Evolutionary conservation across 2,888 invertebrate species (phyloP).

Genomic region (Eilema depressum): DNA sequence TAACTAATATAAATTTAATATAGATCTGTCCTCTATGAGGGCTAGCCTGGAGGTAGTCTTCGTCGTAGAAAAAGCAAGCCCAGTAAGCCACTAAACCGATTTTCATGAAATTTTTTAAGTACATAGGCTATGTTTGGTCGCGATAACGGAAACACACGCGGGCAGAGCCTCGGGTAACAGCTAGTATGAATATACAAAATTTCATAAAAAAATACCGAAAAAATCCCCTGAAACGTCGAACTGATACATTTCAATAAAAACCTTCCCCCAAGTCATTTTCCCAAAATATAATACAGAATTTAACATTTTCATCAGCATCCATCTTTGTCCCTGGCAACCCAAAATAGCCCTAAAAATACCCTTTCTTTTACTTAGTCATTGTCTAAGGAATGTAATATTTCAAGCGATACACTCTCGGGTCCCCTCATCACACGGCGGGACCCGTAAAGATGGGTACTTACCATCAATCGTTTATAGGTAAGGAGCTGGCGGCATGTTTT

Average conservation of each 20-base stretch:
- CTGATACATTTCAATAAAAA: neutral
- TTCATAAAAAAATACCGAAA: neutral
- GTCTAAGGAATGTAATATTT: constrained; percentile 17
- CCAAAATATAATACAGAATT: neutral
- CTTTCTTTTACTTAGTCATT: constrained; percentile 11
- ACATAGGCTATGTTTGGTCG: too few species aligned
- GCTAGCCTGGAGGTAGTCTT: too few species aligned
- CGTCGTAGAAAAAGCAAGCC: too few species aligned
- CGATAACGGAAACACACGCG: too few species aligned
- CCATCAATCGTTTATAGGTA: constrained; percentile 16
- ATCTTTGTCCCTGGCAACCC: neutral
- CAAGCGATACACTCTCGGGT: constrained; percentile 13
- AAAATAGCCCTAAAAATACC: constrained; percentile 8
- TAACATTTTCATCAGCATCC: neutral
- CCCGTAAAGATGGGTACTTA: constrained; percentile 14
- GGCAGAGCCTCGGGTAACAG: too few species aligned
- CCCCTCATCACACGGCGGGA: neutral
- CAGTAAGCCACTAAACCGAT: too few species aligned
- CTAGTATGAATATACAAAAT: too few species aligned
- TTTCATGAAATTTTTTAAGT: too few species aligned
- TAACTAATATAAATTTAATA: too few species aligned
- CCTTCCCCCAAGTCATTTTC: neutral
- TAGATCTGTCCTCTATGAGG: too few species aligned
- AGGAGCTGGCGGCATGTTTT: constrained; percentile 1
- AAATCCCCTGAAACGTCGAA: neutral